Percentiles rank a stretch among this genome's conserved stretches.
Evolutionary conservation across 2,888 invertebrate genomes (phyloP).

Genomic region (Bembecia ichneumoniformis): DNA sequence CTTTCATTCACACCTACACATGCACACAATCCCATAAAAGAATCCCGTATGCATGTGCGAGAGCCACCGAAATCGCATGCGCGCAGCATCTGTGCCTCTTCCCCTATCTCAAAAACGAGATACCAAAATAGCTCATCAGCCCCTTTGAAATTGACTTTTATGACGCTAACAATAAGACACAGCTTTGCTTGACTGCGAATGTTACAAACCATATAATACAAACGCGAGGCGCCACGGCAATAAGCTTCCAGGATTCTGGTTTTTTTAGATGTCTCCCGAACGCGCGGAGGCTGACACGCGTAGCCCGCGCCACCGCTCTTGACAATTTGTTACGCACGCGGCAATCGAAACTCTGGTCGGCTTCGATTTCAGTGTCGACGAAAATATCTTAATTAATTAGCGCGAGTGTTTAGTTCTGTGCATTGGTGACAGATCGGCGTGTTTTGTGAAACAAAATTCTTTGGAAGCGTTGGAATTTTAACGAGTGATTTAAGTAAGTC

Average conservation of each 20-base stretch:
- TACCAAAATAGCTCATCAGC: neutral
- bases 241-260: constrained; percentile 62
- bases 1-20: constrained; percentile 26
- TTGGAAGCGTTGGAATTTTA: constrained; percentile 7
- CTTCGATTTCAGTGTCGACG: constrained; percentile 18
- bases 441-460: constrained; percentile 25
- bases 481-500: neutral
- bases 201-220: constrained; percentile 21
- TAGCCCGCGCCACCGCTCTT: constrained; percentile 18
- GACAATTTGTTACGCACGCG: constrained; percentile 41
- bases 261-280: constrained; percentile 63
- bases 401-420: constrained; percentile 29
- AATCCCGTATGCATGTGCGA: constrained; percentile 21
- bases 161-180: neutral
- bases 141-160: constrained; percentile 4
- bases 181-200: constrained; percentile 6
- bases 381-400: constrained; percentile 21
- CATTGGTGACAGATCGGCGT: constrained; percentile 22
- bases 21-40: constrained; percentile 20
- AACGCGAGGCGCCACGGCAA: constrained; percentile 49
- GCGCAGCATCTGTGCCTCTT: constrained; percentile 66
- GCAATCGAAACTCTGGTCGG: constrained; percentile 12
- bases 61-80: constrained; percentile 50
- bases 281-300: constrained; percentile 51
- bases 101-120: constrained; percentile 31